Conservation (phyloP, 2,888 invertebrate genomes). For the Eupeodes luniger region DNA sequence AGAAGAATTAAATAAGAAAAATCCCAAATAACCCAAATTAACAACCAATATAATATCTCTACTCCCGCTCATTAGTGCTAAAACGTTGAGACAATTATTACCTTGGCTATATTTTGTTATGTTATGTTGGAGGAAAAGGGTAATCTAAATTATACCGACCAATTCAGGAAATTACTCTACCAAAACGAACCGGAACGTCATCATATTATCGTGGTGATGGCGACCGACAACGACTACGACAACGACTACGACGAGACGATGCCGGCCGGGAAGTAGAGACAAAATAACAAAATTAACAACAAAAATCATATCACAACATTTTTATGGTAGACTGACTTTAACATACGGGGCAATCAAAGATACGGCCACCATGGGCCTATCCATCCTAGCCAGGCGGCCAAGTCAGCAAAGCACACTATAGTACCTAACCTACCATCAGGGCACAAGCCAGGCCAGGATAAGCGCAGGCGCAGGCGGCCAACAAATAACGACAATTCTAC, state of each 20-base stretch:
- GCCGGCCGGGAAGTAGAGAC: slow-evolving; percentile 42
- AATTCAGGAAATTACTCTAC: slow-evolving; percentile 54
- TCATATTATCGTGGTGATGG: slow-evolving; percentile 72
- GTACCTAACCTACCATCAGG: too few species aligned
- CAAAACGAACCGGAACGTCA: slow-evolving; percentile 73
- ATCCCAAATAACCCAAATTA: slow-evolving; percentile 44
- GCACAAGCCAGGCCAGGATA: slow-evolving; percentile 15
- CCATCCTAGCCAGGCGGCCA: slow-evolving; percentile 43
- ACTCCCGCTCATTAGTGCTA: slow-evolving; percentile 52
- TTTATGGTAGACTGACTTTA: slow-evolving; percentile 62
- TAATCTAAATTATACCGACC: slow-evolving; percentile 51
- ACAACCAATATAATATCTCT: slow-evolving; percentile 33
- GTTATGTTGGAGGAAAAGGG: slow-evolving; percentile 24
- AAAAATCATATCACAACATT: slow-evolving; percentile 51
- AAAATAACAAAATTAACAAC: slow-evolving; percentile 48
- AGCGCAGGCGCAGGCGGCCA: slow-evolving; percentile 37
- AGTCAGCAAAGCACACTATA: slow-evolving; percentile 16
- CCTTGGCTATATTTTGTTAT: background rate
- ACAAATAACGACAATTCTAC: slow-evolving; percentile 64
- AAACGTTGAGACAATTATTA: slow-evolving; percentile 49
- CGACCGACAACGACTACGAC: slow-evolving; percentile 66
- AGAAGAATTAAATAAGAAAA: slow-evolving; percentile 10
- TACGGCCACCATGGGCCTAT: slow-evolving; percentile 56
- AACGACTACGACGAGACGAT: slow-evolving; percentile 40
- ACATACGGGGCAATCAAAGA: slow-evolving; percentile 63